phyloP scores from a whole-genome alignment of 2,888 invertebrate species.

The Germaria angustata region DNA sequence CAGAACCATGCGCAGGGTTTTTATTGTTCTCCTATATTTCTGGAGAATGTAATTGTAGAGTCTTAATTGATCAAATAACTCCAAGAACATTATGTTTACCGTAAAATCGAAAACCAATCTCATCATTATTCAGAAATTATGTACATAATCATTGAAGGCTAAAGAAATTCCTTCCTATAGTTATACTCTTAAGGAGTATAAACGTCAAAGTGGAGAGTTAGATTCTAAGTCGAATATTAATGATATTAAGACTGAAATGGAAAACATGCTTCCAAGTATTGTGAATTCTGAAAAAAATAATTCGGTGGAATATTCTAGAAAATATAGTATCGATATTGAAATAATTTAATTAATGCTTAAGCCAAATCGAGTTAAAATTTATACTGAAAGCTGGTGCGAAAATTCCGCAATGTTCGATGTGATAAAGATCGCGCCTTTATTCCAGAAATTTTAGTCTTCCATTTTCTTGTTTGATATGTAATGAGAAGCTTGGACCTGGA shows the following conservation, averaged over 20 bases:
- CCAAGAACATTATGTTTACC: not conserved
- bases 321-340: not conserved
- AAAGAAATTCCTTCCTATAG: not conserved
- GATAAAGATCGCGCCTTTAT: not conserved
- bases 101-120: not conserved
- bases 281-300: not conserved
- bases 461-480: too few relatives aligned
- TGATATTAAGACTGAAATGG: not conserved
- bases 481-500: too few relatives aligned
- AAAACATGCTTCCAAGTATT: not conserved
- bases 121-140: too few relatives aligned
- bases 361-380: not conserved
- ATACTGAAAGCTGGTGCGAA: not conserved
- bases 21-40: not conserved
- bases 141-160: not conserved
- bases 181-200: not conserved
- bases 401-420: not conserved
- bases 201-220: not conserved
- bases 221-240: not conserved
- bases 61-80: not conserved
- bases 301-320: not conserved
- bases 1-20: not conserved
- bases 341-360: not conserved
- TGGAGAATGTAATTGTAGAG: not conserved
- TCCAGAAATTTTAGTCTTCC: too few relatives aligned